Evolutionary conservation across 2,113 vertebrate species (phyloP).

Genomic region (Pionites leucogaster): DNA sequence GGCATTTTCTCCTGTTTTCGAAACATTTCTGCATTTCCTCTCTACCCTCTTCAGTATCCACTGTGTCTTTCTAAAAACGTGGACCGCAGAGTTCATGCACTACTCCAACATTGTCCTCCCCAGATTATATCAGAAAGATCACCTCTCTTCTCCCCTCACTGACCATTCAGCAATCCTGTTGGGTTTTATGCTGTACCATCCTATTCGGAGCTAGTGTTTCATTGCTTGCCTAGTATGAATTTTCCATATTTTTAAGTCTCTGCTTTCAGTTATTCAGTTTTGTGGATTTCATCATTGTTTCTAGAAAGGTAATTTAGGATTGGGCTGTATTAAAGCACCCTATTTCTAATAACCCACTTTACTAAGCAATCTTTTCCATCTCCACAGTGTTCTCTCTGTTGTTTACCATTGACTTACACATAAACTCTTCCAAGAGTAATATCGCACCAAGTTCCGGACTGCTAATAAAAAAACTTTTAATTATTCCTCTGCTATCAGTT

Average conservation of each 20-base stretch:
- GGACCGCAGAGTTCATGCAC: not conserved
- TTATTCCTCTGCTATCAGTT: not conserved
- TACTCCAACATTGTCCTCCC: not conserved
- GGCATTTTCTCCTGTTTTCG: not conserved
- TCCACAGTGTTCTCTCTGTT: not conserved
- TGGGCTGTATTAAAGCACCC: not conserved
- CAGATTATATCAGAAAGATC: not conserved
- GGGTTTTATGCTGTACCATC: not conserved
- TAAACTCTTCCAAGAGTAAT: not conserved
- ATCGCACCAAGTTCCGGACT: not conserved
- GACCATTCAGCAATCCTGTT: not conserved
- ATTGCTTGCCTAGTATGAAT: not conserved
- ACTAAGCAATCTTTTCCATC: not conserved
- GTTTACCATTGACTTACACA: not conserved
- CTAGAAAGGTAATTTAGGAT: not conserved
- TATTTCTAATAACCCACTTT: not conserved
- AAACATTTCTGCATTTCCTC: not conserved
- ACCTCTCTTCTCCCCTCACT: not conserved
- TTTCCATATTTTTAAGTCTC: not conserved
- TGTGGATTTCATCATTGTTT: not conserved
- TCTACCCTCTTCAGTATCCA: not conserved
- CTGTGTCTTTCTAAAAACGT: not conserved
- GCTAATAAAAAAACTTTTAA: not conserved
- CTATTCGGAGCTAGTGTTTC: not conserved
- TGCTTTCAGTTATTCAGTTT: not conserved